Percentiles rank a stretch among this genome's conserved stretches.
These are phyloP conservation scores for Apostichopus californicus DNA, from an alignment of 35 echinoderm and acorn worm genomes.

Conservation along the genomic window DNA sequence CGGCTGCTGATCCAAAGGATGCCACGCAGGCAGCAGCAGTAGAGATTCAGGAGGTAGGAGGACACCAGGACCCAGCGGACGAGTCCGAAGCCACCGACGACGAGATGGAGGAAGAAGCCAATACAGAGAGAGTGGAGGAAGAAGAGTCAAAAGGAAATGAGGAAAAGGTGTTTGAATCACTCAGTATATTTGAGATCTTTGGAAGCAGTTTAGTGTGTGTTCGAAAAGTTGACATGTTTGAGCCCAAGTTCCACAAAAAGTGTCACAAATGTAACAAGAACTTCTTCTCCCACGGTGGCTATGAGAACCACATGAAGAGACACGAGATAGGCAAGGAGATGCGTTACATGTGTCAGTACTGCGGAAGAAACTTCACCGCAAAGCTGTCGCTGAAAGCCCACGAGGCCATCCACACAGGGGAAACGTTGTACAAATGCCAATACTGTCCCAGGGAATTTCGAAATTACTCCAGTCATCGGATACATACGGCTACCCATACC, in stretches of 20 bases:
- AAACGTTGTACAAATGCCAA: slow-evolving; percentile 67
- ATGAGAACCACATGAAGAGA: slow-evolving; percentile 46
- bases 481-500: slow-evolving; percentile 68
- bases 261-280: slow-evolving; percentile 42
- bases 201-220: slow-evolving; percentile 2
- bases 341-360: slow-evolving; percentile 61
- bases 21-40: not conserved
- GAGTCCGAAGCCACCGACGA: slow-evolving; percentile 58
- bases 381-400: slow-evolving; percentile 57
- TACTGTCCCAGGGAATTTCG: slow-evolving; percentile 67
- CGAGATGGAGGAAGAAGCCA: not conserved
- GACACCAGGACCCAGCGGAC: slow-evolving; percentile 15
- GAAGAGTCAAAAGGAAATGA: not conserved
- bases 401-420: slow-evolving; percentile 65
- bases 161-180: slow-evolving; percentile 54
- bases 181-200: slow-evolving; percentile 49
- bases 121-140: not conserved
- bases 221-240: slow-evolving; percentile 41
- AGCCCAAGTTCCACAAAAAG: slow-evolving; percentile 56
- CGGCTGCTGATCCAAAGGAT: not conserved
- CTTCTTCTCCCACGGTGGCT: slow-evolving; percentile 43
- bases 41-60: slow-evolving; percentile 17
- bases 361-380: slow-evolving; percentile 54
- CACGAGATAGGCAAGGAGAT: slow-evolving; percentile 21
- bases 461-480: slow-evolving; percentile 69